Base-by-base conservation (phyloP, 2,888 invertebrate species). In the Xylota sylvarum region DNA sequence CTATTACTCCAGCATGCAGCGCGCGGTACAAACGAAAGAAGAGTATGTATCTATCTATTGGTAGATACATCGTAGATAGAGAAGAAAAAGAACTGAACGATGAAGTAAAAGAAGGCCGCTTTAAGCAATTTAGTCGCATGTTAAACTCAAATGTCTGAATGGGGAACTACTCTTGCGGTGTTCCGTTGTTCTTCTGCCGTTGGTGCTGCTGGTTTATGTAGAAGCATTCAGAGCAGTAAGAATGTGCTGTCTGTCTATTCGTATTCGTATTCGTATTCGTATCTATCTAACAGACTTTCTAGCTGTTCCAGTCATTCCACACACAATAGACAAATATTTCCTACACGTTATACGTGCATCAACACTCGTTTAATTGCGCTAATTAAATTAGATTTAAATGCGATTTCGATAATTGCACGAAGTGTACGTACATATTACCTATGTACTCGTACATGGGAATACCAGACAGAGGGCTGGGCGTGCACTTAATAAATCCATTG, bases 201-300 rank as follows among this genome's bases (percentile, higher is more conserved):
- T 84, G 65, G 72, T 73, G 77, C 78, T 73, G 77, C 78, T 32
- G 73, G 77, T 78, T 86, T 72, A 58, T 70, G 40, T 37, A 78
- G 70, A 77, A 81, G 69, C 73, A 81, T 86, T 77, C 77, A 72
- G 86, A 86, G 86, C 81, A 82, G 50, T 69, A 86, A 86, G 81
- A 86, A 86, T 82, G 79, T 69, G 50, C 67, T 58, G 65, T 48
- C 50, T 78, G n/a, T n/a, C n/a, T n/a, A n/a, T n/a, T n/a, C n/a
- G n/a, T n/a, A n/a, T n/a, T n/a, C n/a, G n/a, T n/a, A n/a, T n/a
- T n/a, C n/a, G n/a, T n/a, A 56, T 70, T 23, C 23, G 23, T 23
- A 56, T 70, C 58, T 69, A 73, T 73, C 60, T 73, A 82, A 82
- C 73, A 73, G 86, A 78, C 82, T 86, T 86, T 86, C 81, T 86